phyloP scores from a whole-genome alignment of 1,140 invertebrate genomes.

The Arctopsyche grandis region DNA sequence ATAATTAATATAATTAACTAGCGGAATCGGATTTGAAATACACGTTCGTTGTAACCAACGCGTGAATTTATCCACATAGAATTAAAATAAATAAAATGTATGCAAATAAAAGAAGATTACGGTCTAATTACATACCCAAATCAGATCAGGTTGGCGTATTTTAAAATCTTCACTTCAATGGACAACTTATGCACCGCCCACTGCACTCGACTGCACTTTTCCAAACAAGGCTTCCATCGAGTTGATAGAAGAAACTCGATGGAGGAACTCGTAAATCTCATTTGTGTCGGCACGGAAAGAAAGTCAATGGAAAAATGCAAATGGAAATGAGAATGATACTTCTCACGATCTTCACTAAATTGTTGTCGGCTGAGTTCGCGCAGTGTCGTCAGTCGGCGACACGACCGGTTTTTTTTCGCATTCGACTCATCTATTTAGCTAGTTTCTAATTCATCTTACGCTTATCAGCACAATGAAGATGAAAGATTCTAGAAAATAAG shows the following conservation, averaged over 20 bases:
- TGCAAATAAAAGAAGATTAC: too few relatives aligned
- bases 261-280: background rate
- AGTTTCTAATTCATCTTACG: background rate
- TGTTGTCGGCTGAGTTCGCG: background rate
- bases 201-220: background rate
- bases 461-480: background rate
- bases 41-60: too few relatives aligned
- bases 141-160: too few relatives aligned
- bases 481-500: background rate
- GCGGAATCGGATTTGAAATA: too few relatives aligned
- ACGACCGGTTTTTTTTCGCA: background rate
- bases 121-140: too few relatives aligned
- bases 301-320: constrained; percentile 14
- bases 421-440: background rate
- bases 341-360: constrained; percentile 24
- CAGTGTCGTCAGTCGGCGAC: background rate
- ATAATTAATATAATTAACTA: too few relatives aligned
- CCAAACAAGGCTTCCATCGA: background rate
- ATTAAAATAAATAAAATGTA: too few relatives aligned
- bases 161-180: too few relatives aligned
- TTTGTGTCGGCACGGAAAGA: background rate
- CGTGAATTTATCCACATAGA: too few relatives aligned
- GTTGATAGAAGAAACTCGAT: constrained; percentile 2
- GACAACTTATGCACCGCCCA: too few relatives aligned
- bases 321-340: constrained; percentile 8